A percentile compares a stretch with the other conserved stretches of the same genome.
phyloP scores from a whole-genome alignment of 2,113 vertebrate genomes.

The Rana temporaria region DNA sequence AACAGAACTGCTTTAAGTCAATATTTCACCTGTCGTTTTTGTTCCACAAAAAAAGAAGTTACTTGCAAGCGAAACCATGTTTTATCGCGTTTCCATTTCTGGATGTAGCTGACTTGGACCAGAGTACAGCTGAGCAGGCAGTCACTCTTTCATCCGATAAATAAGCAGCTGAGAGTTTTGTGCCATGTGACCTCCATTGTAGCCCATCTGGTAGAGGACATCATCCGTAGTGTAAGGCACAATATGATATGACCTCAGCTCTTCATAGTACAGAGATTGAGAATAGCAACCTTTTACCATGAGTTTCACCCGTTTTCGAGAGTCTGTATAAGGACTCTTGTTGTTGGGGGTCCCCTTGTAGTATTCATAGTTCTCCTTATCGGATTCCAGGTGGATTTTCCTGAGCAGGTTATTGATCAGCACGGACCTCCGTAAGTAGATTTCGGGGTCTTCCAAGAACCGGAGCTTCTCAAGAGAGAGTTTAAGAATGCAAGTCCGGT shows the following conservation, averaged over 20 bases:
- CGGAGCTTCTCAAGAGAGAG: constrained; percentile 96
- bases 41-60: constrained; percentile 61
- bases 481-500: constrained; percentile 94
- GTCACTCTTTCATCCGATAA: constrained; percentile 88
- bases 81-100: constrained; percentile 64
- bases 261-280: constrained; percentile 83
- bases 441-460: constrained; percentile 95
- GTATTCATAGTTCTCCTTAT: constrained; percentile 83
- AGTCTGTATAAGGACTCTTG: constrained; percentile 76
- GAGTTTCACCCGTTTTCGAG: constrained; percentile 91
- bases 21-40: constrained; percentile 57
- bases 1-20: neutral
- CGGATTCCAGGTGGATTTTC: constrained; percentile 93
- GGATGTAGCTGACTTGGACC: constrained; percentile 72
- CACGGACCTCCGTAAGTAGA: constrained; percentile 93
- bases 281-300: constrained; percentile 91
- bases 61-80: constrained; percentile 63
- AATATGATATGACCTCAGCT: constrained; percentile 87
- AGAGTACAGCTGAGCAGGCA: constrained; percentile 73
- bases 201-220: constrained; percentile 84
- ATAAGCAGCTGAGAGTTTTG: constrained; percentile 87
- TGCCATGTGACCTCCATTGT: constrained; percentile 78
- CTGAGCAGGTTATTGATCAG: constrained; percentile 98
- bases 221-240: constrained; percentile 84
- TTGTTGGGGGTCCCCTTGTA: constrained; percentile 76